Evolutionary conservation across 92 coral and sea anemone species (phyloP), one percentile per base, ranked within the genome.

Genomic region (Muricea muricata): DNA sequence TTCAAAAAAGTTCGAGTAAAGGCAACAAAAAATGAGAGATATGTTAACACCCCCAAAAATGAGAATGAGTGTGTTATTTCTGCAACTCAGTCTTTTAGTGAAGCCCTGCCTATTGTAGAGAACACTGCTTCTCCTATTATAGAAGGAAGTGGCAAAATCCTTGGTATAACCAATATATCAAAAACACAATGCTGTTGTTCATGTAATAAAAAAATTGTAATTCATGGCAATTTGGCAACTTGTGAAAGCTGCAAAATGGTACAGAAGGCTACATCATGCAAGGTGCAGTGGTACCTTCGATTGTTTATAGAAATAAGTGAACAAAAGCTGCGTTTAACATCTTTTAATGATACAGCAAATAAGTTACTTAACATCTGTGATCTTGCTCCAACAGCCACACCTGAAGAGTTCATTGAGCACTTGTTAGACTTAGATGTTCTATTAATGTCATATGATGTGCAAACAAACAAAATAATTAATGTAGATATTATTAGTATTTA

Each of bases 1-100:
- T 91, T 86, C 47, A 83, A 88, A 55, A 90, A 82, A 82, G 73
- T 89, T 66, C 79, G 92, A 76, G 73, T 83, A 70, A 73, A 86
- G 73, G 73, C 48, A 63, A 65, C 74, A 23, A 73, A 84, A 71
- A 60, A 70, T 75, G 79, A 83, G 58, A 81, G 79, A 58, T 88
- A 88, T 71, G 41, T 81, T 66, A 60, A 63, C 47, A 81, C 86
- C 28, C 86, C 86, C 23, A 81, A 63, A 67, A 37, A 47, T 34
- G 78, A 81, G 48, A 31, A 23, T 12, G 74, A 60, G 57, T 88
- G 83, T 85, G 73, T 79, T 68, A 84, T 84, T 14, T 66, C 32
- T 68, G 48, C 45, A n/a, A 85, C 71, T 50, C 58, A 86, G 28
- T 71, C 89, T 33, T 79, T 86, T 73, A 79, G 57, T 65, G 61